Percentiles rank a stretch among this genome's conserved stretches.
These are phyloP conservation scores for Brachylomia viminalis DNA, from an alignment of 2,888 invertebrate genomes.

Conservation along the genomic window DNA sequence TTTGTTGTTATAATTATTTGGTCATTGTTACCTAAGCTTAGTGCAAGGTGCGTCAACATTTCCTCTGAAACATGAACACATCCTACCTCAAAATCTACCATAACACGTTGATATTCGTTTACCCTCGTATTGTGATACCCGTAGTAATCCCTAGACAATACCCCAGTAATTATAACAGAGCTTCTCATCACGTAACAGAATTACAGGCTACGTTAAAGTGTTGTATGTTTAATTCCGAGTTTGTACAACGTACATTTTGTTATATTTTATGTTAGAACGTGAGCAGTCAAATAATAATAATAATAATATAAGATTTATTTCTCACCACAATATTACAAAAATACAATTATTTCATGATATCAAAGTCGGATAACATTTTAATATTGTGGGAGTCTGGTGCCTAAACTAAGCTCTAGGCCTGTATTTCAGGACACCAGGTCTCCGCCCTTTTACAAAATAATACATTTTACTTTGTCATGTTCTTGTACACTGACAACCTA, in stretches of 20 bases:
- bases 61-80: no score
- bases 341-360: no score
- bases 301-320: no score
- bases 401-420: no score
- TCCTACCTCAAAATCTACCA: neutral
- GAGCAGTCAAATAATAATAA: conserved; percentile 2
- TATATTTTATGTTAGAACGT: neutral
- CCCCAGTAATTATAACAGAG: conserved; percentile 56
- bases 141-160: conserved; percentile 59
- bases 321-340: no score
- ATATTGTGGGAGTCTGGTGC: no score
- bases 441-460: no score
- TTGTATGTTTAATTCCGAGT: conserved; percentile 20
- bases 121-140: neutral
- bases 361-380: no score
- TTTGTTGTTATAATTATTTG: neutral
- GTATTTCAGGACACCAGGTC: no score
- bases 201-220: conserved; percentile 28
- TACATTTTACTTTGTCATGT: no score
- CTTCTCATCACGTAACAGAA: conserved; percentile 38
- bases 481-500: no score
- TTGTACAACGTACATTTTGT: neutral
- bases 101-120: conserved; percentile 32
- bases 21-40: neutral
- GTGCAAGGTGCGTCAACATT: neutral